phyloP scores from a whole-genome alignment of 2,113 vertebrate species.

The Gopherus flavomarginatus region DNA sequence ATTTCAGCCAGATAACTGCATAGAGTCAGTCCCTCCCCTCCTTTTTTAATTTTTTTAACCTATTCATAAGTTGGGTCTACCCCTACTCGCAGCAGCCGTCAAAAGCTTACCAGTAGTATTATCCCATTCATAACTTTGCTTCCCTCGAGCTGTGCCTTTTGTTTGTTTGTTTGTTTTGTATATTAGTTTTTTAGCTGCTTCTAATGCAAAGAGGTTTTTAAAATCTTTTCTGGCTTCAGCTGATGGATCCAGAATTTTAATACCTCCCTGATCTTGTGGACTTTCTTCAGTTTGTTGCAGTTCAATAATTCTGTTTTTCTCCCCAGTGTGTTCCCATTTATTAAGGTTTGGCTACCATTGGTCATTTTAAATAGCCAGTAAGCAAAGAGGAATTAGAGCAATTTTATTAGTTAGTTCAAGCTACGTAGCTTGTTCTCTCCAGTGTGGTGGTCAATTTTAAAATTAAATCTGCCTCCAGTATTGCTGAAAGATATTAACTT shows the following conservation, averaged over 20 bases:
- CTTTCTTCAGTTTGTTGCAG: not conserved
- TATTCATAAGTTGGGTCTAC: not conserved
- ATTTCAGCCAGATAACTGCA: not conserved
- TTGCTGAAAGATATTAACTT: not conserved
- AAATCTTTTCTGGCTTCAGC: slow-evolving; percentile 42
- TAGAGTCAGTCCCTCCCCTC: too few species aligned
- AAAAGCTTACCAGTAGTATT: not conserved
- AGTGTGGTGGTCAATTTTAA: not conserved
- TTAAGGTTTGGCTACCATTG: not conserved
- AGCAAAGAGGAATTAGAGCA: not conserved
- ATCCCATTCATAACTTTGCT: slow-evolving; percentile 16
- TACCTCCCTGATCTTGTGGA: not conserved
- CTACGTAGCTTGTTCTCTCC: not conserved
- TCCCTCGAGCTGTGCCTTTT: slow-evolving; percentile 13
- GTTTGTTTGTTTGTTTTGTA: not conserved
- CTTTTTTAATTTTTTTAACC: not conserved
- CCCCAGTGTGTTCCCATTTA: rapidly evolving
- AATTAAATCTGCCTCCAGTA: not conserved
- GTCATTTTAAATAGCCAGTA: not conserved
- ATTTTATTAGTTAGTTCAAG: not conserved
- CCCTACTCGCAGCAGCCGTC: not conserved
- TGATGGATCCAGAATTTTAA: not conserved
- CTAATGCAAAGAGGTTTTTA: not conserved
- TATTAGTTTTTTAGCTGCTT: not conserved
- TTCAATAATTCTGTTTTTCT: not conserved